phyloP scores from a whole-genome alignment of 64 coral and sea anemone species.

The Pocillopora damicornis region DNA sequence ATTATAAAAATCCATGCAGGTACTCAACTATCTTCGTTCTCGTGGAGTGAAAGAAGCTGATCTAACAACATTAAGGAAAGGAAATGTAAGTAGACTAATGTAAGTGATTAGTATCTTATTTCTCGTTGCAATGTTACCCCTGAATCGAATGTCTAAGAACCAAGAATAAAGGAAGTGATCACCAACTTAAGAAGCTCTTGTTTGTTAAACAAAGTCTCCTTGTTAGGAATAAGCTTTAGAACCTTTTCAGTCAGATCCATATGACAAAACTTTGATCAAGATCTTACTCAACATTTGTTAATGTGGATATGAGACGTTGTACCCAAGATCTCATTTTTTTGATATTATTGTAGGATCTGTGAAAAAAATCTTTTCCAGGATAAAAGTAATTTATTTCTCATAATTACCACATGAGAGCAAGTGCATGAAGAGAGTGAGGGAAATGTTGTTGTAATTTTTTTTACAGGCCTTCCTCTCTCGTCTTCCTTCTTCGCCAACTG shows the following conservation, averaged over 20 bases:
- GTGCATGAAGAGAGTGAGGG: background rate
- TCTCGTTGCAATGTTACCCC: no score
- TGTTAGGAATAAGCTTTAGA: background rate
- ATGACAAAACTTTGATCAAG: no score
- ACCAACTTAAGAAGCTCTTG: no score
- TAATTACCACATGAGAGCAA: background rate
- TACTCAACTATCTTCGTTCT: background rate
- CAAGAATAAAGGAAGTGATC: no score
- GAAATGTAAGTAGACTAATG: slow-evolving; percentile 5
- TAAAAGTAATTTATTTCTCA: no score
- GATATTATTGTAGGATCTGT: background rate
- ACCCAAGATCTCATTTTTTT: background rate
- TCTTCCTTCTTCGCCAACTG: slow-evolving; percentile 31
- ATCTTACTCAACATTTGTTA: no score
- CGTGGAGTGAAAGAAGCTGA: slow-evolving; percentile 17
- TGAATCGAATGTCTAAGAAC: background rate
- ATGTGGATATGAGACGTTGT: no score
- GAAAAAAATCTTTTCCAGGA: background rate
- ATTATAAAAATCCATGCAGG: background rate
- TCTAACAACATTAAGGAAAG: background rate
- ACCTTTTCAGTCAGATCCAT: no score
- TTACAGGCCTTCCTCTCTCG: slow-evolving; percentile 66
- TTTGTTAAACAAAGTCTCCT: background rate
- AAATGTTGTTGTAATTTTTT: background rate
- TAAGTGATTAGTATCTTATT: no score